phyloP scores from a whole-genome alignment of 2,888 invertebrate species.

The Ariolimax columbianus region DNA sequence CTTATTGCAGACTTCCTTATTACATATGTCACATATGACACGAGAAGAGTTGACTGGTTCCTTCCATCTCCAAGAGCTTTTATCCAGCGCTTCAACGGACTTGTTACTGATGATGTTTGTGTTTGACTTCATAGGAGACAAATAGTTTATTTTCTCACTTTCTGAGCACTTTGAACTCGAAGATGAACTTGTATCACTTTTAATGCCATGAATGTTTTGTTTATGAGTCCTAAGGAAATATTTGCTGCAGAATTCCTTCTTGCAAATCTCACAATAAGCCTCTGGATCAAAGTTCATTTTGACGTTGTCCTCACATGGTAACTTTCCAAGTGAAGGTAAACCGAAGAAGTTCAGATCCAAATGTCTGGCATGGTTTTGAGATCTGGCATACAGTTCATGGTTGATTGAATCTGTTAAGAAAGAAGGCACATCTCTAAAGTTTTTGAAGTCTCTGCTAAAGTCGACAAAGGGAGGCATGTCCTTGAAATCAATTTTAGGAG shows the following conservation, averaged over 20 bases:
- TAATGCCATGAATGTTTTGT: conserved; percentile 97
- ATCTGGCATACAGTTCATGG: conserved; percentile 55
- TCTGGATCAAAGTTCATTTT: conserved; percentile 79
- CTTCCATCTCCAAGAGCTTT: conserved; percentile 72
- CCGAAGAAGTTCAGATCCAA: conserved; percentile 52
- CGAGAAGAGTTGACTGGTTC: conserved; percentile 75
- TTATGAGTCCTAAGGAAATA: conserved; percentile 98
- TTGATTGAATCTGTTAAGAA: conserved; percentile 56
- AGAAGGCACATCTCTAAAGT: conserved; percentile 52
- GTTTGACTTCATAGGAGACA: conserved; percentile 38
- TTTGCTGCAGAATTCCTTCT: conserved; percentile 98
- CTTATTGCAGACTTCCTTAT: conserved; percentile 79
- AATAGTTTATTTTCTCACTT: conserved; percentile 28
- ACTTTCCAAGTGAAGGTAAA: conserved; percentile 50
- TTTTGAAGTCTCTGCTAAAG: conserved; percentile 50
- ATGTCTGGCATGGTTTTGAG: conserved; percentile 53
- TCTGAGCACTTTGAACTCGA: conserved; percentile 13
- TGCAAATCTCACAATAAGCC: conserved; percentile 85
- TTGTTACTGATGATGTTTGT: conserved; percentile 36
- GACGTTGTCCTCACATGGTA: conserved; percentile 71
- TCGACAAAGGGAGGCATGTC: conserved; percentile 51
- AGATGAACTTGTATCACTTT: conserved; percentile 72
- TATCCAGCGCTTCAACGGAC: conserved; percentile 61
- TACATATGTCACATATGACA: conserved; percentile 77
- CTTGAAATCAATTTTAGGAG: conserved; percentile 53